These are phyloP conservation scores for Diachrysia chrysitis DNA, from an alignment of 2,888 invertebrate genomes.

Conservation along the genomic window DNA sequence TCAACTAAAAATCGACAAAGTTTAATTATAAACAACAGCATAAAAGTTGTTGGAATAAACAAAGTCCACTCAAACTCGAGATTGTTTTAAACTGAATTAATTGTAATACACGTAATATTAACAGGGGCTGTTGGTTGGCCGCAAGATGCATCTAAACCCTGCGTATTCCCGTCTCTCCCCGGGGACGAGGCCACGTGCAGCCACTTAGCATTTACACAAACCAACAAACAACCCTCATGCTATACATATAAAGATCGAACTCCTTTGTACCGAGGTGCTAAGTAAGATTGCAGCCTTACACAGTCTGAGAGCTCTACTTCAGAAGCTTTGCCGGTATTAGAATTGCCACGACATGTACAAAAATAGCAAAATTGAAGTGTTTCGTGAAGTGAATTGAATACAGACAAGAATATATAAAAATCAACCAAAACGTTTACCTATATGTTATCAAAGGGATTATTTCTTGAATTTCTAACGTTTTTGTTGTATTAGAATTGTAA, in stretches of 20 bases:
- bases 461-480: conserved; percentile 53
- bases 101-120: conserved; percentile 83
- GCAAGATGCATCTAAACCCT: conserved; percentile 83
- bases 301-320: conserved; percentile 82
- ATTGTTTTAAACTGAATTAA: conserved; percentile 79
- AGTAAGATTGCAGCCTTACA: conserved; percentile 79
- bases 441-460: conserved; percentile 42
- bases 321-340: conserved; percentile 83
- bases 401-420: conserved; percentile 68
- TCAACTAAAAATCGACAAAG: conserved; percentile 33
- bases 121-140: conserved; percentile 78
- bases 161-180: conserved; percentile 77
- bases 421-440: conserved; percentile 60
- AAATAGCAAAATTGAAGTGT: conserved; percentile 83
- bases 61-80: conserved; percentile 56
- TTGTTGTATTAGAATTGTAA: conserved; percentile 60
- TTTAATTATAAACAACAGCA: conserved; percentile 41
- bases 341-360: conserved; percentile 84
- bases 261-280: conserved; percentile 67
- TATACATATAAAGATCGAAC: conserved; percentile 73
- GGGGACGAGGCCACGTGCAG: conserved; percentile 82
- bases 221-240: conserved; percentile 68
- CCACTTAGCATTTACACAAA: conserved; percentile 82
- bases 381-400: conserved; percentile 78
- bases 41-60: conserved; percentile 49